A percentile compares a stretch with the other conserved stretches of the same genome.
Evolutionary conservation across 2,888 invertebrate genomes (phyloP).

Genomic region (Tenthredo notha): DNA sequence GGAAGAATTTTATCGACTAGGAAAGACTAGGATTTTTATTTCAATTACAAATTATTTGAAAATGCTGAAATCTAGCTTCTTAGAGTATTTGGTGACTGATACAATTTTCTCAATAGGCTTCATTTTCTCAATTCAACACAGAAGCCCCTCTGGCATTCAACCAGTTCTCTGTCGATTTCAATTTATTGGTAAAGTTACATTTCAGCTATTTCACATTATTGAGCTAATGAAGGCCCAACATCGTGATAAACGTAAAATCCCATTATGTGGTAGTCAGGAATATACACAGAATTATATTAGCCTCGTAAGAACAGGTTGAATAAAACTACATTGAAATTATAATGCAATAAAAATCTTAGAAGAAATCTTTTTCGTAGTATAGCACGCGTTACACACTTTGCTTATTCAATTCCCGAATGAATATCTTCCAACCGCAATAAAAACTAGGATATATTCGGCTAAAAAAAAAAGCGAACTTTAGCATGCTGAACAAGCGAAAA

Average conservation of each 20-base stretch:
- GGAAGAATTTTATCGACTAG: neutral
- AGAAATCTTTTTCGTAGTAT: neutral
- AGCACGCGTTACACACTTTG: neutral
- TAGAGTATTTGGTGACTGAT: neutral
- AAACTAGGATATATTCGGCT: neutral
- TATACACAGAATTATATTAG: slow-evolving; percentile 13
- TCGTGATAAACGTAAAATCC: slow-evolving; percentile 25
- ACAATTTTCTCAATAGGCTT: slow-evolving; percentile 16
- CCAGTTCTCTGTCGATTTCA: slow-evolving; percentile 31
- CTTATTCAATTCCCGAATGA: neutral
- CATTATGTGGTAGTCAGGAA: neutral
- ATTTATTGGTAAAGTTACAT: slow-evolving; percentile 22
- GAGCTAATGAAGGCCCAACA: neutral
- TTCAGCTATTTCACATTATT: neutral
- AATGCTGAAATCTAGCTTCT: neutral
- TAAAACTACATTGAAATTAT: neutral
- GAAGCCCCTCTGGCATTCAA: neutral
- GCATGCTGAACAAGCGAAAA: neutral
- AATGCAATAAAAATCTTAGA: slow-evolving; percentile 8
- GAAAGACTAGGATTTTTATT: neutral
- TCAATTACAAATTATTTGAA: neutral
- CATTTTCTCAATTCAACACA: neutral
- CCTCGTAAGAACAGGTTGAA: neutral
- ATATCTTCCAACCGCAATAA: neutral
- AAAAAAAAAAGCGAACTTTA: neutral